Evolutionary conservation across 2,113 vertebrate genomes (phyloP), one percentile per base, ranked within the genome.

Genomic region (Dendropsophus ebraccatus): DNA sequence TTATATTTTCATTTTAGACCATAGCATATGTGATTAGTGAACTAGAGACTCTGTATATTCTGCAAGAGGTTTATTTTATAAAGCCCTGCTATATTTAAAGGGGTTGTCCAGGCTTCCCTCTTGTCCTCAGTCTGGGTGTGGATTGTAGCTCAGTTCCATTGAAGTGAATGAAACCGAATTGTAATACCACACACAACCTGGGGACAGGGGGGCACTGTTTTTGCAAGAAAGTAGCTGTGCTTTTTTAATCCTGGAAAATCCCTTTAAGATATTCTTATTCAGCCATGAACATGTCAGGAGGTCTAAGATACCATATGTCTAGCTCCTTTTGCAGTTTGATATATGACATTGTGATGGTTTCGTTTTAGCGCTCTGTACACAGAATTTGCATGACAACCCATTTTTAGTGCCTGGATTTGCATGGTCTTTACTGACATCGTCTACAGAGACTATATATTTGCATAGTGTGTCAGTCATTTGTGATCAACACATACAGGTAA

Each of bases 331-430:
- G 77, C 21, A 58, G 4, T 41, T 25, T 25, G 35, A 45, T 45
- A 6, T 60, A 32, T 60, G 54, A 25, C 54, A 80, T 62, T 25
- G 21, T 35, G 30, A 56, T 56, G 30, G 25, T 50, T 45, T 62
- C 17, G 10, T 37, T 73, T 47, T 60, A 47, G 70, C 14, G 62
- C 45, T 30, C 32, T 74, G 16, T 28, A 23, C 7, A 62, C 13
- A 76, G 23, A 49, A 84, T 84, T 84, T 84, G 72, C 72, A 84
- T 84, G 21, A 25, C 30, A 12, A 58, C 13, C 21, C 17, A 62
- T 45, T 84, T 37, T 14, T 60, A 35, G 35, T 60, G 54, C 11
- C 23, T 47, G 35, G 50, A 17, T 84, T 84, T 84, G 72, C 70
- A 84, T 84, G 74, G 54, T 47, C 23, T 16, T 54, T 62, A 14